These are phyloP conservation scores for Babylonia areolata DNA, from an alignment of 1,140 invertebrate genomes.

Conservation along the genomic window DNA sequence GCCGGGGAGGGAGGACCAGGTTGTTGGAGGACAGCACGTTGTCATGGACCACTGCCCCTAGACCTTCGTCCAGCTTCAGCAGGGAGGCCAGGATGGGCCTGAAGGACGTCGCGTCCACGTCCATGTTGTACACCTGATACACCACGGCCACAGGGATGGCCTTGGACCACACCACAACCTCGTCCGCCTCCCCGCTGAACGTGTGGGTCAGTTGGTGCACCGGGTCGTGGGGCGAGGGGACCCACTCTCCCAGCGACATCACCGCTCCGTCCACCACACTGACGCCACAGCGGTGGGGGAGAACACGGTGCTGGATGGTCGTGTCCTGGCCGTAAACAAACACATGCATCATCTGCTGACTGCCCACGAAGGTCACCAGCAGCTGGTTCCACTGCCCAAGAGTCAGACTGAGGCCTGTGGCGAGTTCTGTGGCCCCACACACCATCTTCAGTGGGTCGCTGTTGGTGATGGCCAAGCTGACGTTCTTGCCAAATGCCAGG, in stretches of 20 bases:
- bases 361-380: conserved; percentile 44
- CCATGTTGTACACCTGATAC: conserved; percentile 53
- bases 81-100: conserved; percentile 43
- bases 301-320: conserved; percentile 44
- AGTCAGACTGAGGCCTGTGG: conserved; percentile 25
- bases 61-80: conserved; percentile 53
- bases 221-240: conserved; percentile 43
- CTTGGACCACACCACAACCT: conserved; percentile 52
- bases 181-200: conserved; percentile 53
- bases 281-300: conserved; percentile 41
- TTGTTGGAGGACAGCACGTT: conserved; percentile 36
- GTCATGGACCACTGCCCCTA: conserved; percentile 52
- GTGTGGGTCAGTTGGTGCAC: conserved; percentile 35
- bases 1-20: conserved; percentile 48
- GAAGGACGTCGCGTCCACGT: conserved; percentile 50
- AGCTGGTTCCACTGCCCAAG: conserved; percentile 58
- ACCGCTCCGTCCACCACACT: conserved; percentile 43
- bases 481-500: conserved; percentile 53
- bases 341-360: conserved; percentile 39
- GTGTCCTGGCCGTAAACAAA: conserved; percentile 48
- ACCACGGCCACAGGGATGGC: conserved; percentile 46
- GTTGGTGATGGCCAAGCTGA: conserved; percentile 42
- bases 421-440: conserved; percentile 43
- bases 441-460: conserved; percentile 42
- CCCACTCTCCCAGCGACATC: conserved; percentile 53